phyloP scores from a whole-genome alignment of 1,140 invertebrate genomes.

The Heterodera schachtii region DNA sequence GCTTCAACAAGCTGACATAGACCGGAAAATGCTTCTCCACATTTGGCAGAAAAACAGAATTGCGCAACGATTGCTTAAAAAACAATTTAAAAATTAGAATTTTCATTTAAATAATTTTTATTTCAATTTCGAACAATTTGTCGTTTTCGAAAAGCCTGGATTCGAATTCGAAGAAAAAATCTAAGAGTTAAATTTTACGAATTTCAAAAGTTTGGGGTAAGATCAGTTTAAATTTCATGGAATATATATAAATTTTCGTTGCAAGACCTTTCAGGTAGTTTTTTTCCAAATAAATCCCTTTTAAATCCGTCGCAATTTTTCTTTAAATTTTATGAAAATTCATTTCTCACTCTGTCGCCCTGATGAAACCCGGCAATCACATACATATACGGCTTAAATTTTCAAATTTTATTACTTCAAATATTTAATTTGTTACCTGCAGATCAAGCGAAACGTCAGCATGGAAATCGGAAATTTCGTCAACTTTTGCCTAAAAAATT shows the following conservation, averaged over 20 bases:
- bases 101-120: too few species aligned
- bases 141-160: too few species aligned
- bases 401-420: neutral
- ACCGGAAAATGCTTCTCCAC: slow-evolving; percentile 42
- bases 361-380: slow-evolving; percentile 41
- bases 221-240: neutral
- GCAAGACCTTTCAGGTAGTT: too few species aligned
- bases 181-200: too few species aligned
- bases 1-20: slow-evolving; percentile 35
- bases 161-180: too few species aligned
- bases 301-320: too few species aligned
- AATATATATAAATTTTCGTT: neutral
- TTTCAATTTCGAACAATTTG: too few species aligned
- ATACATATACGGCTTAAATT: slow-evolving; percentile 40
- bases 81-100: neutral
- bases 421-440: slow-evolving; percentile 23
- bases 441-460: slow-evolving; percentile 39
- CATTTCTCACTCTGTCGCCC: slow-evolving; percentile 30
- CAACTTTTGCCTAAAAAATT: slow-evolving; percentile 29
- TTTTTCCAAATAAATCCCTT: too few species aligned
- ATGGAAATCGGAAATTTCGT: slow-evolving; percentile 44
- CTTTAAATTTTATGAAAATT: neutral
- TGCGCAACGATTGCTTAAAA: slow-evolving; percentile 32
- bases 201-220: too few species aligned
- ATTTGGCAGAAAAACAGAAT: slow-evolving; percentile 32